phyloP scores from a whole-genome alignment of 1,140 invertebrate genomes.

The Antheraea mylitta region DNA sequence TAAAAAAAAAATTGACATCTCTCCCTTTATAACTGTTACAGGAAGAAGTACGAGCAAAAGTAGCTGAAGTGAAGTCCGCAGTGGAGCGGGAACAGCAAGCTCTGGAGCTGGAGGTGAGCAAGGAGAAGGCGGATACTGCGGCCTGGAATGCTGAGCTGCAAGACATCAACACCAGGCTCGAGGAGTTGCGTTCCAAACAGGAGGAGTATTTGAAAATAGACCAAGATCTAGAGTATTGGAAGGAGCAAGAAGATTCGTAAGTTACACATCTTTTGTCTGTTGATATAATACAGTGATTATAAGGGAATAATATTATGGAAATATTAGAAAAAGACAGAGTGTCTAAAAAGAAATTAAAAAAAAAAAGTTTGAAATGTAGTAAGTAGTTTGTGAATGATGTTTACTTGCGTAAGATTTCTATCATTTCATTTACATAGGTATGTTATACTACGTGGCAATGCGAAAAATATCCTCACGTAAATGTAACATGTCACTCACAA shows the following conservation, averaged over 20 bases:
- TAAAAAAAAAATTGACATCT: too few relatives aligned
- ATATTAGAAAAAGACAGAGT: too few relatives aligned
- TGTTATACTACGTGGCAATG: too few relatives aligned
- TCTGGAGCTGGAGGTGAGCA: constrained; percentile 27
- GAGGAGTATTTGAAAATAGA: constrained; percentile 27
- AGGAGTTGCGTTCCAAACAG: constrained; percentile 23
- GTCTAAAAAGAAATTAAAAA: too few relatives aligned
- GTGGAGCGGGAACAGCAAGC: constrained; percentile 37
- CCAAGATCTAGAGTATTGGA: constrained; percentile 37
- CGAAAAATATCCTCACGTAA: too few relatives aligned
- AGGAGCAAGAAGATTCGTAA: constrained; percentile 39
- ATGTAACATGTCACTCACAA: too few relatives aligned
- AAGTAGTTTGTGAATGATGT: too few relatives aligned
- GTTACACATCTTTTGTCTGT: constrained; percentile 12
- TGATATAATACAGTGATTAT: too few relatives aligned
- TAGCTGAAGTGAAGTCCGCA: constrained; percentile 33
- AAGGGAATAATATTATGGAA: too few relatives aligned
- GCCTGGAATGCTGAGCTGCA: constrained; percentile 24
- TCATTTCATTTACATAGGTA: too few relatives aligned
- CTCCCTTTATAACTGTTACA: constrained; percentile 16
- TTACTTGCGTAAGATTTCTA: too few relatives aligned
- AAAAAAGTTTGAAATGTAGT: too few relatives aligned
- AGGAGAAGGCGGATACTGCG: constrained; percentile 29
- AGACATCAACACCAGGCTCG: constrained; percentile 19
- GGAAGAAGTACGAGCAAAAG: constrained; percentile 44